Conservation (phyloP, 2,797 vertebrate genomes). For the Lerista edwardsae region DNA sequence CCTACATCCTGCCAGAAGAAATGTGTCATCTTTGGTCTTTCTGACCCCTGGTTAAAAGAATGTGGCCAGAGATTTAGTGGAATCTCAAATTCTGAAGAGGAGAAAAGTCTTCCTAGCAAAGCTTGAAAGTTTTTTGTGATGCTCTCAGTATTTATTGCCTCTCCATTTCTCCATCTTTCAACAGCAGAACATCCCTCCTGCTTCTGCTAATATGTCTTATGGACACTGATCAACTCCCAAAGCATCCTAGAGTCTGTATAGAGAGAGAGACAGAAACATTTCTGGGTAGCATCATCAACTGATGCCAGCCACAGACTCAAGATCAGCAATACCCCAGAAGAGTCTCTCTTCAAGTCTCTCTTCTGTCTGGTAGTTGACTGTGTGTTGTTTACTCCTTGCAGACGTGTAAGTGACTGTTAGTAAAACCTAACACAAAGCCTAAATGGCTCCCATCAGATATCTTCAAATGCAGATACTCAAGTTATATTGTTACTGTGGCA, state of each 20-base stretch:
- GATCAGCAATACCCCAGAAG: not conserved
- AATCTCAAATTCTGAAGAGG: not conserved
- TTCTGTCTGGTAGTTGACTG: not conserved
- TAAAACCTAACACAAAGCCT: too few species aligned
- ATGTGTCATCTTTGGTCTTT: not conserved
- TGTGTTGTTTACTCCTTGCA: not conserved
- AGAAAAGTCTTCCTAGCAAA: not conserved
- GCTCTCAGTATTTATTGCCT: not conserved
- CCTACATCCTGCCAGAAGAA: not conserved
- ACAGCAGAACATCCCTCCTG: not conserved
- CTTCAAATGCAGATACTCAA: not conserved
- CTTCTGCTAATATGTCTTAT: not conserved
- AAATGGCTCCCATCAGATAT: not conserved
- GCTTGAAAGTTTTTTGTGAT: too few species aligned
- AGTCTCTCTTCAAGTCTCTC: too few species aligned
- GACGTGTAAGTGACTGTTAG: not conserved
- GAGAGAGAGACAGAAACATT: not conserved
- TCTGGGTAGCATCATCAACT: not conserved
- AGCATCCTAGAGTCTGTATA: not conserved
- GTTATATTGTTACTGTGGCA: not conserved
- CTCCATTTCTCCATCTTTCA: not conserved
- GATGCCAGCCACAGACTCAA: not conserved
- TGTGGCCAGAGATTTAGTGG: not conserved
- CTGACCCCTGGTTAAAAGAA: not conserved
- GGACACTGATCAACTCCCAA: not conserved